Conservation (phyloP, 2,113 vertebrate genomes). For the Oryzias celebensis region DNA sequence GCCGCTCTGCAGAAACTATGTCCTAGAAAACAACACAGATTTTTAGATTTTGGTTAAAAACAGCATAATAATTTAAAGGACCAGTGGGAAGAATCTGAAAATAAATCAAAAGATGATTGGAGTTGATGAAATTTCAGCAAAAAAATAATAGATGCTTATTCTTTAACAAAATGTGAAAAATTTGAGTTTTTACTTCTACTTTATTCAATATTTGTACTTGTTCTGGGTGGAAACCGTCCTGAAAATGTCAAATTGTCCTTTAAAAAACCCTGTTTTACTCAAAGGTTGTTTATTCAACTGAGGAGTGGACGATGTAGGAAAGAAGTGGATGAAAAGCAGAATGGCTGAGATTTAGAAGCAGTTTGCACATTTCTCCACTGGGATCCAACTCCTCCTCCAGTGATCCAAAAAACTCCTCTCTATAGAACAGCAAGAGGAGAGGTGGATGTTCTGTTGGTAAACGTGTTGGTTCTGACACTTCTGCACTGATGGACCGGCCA, state of each 20-base stretch:
- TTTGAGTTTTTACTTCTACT: not conserved
- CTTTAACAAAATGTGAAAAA: no score
- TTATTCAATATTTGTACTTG: not conserved
- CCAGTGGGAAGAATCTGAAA: no score
- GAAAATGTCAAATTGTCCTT: conserved; percentile 2
- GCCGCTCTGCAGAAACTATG: no score
- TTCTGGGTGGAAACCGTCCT: not conserved
- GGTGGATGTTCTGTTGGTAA: not conserved
- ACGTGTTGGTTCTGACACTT: not conserved
- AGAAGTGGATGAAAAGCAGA: not conserved
- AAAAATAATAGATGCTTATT: no score
- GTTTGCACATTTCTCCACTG: conserved; percentile 9
- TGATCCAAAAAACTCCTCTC: conserved; percentile 2
- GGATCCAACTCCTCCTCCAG: not conserved
- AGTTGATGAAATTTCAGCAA: no score
- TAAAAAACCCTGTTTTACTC: not conserved
- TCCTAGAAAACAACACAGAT: no score
- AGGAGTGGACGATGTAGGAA: not conserved
- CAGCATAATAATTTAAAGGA: no score
- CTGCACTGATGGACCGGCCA: not conserved
- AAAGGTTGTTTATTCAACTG: conserved; percentile 4
- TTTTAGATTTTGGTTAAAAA: no score
- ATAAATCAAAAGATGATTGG: no score
- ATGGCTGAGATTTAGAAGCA: not conserved
- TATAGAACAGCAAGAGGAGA: conserved; percentile 14